Evolutionary conservation across 2,888 invertebrate species (phyloP), one percentile per base, ranked within the genome.

Genomic region (Taenaris catops): DNA sequence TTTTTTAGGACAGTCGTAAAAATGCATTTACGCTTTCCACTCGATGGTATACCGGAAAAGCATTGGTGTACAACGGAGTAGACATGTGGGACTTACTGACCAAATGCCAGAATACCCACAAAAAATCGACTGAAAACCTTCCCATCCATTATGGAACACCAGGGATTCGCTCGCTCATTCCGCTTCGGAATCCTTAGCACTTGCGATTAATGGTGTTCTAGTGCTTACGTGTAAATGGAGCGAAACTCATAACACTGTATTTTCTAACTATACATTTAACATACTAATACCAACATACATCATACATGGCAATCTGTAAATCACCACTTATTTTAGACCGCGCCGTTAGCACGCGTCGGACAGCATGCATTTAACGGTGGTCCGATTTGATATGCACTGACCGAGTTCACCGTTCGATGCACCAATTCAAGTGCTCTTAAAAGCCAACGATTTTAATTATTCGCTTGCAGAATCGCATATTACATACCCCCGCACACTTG

Each of bases 341-440:
- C 36, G 31, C 53, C 52, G 52, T 48, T 55, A 51, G 34, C 39
- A 38, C 44, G 48, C 46, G 37, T 34, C 34, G 38, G 46, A 31
- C 38, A 44, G 41, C 38, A 37, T 42, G 36, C 45, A 48, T 38
- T 44, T 48, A 48, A 48, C 50, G 48, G 46, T 50, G 38, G 11
- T 45, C 34, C 42, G 35, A 40, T 44, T 36, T 34, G 36, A 46
- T 48, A 46, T 46, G 48, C 44, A 44, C 33, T 42, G 38, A 48
- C 46, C 44, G 44, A 40, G 34, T 44, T 50, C 16, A 31, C 34
- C 38, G 34, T 34, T 38, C 34, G 25, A 34, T 40, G 35, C 38
- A 42, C 28, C 29, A 19, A 31, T 46, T 38, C 21, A 8, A 40
- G 25, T 23, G 27, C 23, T 8, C 21, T 25, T 8, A 12, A 24